Evolutionary conservation across 2,113 vertebrate species (phyloP), one percentile per base, ranked within the genome.

Genomic region (Trichomycterus rosablanca): DNA sequence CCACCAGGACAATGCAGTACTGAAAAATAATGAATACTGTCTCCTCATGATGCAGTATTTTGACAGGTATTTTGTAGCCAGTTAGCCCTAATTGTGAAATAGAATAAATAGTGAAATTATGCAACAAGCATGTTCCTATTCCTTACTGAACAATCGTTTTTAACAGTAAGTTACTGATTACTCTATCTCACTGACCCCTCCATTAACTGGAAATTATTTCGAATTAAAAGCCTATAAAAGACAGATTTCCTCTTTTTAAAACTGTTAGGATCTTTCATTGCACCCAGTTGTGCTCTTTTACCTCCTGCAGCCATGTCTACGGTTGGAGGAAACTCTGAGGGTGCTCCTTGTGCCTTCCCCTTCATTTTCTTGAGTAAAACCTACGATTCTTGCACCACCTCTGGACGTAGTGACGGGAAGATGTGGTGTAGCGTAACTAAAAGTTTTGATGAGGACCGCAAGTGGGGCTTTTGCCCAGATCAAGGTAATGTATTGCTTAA

Each of bases 401-500:
- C 89, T 0, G 96, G 96, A 28, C 93, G 96, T 64, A 92, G 78
- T 0, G 96, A 99, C 0, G 91, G 92, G 32, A 96, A 96, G 67
- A 73, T 91, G 77, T 99, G 96, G 96, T 99, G 96, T 0, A 88
- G 85, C 0, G 84, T 76, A 10, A 91, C 89, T 2, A 84, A 87
- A 53, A 99, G 80, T 71, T 99, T 93, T 0, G 93, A 98, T 0
- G 93, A 97, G 0, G 95, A 99, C 76, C 92, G 92, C 68, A 95
- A 97, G 72, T 99, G 94, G 94, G 95, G 95, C 61, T 99, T 99
- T 55, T 99, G 96, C 74, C 95, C 94, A 0, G 94, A 97, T 16
- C 90, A 94, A 92, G 96, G 95, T 97, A 35, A 80, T 3, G n/a
- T 14, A 37, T 28, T 12, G 18, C 14, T 8, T n/a, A n/a, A n/a